These are phyloP conservation scores for Thymelicus acteon DNA, from an alignment of 2,888 invertebrate species.

Conservation along the genomic window DNA sequence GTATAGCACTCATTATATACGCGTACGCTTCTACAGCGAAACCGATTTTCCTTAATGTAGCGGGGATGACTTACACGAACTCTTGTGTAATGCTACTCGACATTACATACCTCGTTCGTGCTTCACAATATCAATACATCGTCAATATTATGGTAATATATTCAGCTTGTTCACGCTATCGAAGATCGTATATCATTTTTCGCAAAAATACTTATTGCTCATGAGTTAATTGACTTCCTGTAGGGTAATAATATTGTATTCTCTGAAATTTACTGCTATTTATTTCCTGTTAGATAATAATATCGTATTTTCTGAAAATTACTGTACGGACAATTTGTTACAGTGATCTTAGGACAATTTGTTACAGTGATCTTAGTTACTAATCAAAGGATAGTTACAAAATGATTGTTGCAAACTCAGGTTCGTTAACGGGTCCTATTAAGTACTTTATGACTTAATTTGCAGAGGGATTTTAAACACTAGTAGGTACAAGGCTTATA, in stretches of 20 bases:
- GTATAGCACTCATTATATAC: constrained; percentile 9
- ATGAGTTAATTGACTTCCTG: constrained; percentile 23
- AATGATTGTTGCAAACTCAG: too few species aligned
- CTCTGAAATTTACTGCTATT: too few species aligned
- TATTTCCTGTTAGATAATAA: too few species aligned
- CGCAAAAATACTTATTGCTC: not conserved
- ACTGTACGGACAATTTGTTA: too few species aligned
- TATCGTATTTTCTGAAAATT: too few species aligned
- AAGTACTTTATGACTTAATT: too few species aligned
- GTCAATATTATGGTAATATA: constrained; percentile 28
- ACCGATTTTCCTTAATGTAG: constrained; percentile 42
- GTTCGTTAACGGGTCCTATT: too few species aligned
- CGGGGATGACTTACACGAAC: constrained; percentile 43
- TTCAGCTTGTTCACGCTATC: constrained; percentile 16
- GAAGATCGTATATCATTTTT: constrained; percentile 2
- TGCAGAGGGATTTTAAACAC: too few species aligned
- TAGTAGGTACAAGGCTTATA: too few species aligned
- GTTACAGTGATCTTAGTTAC: too few species aligned
- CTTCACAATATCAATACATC: constrained; percentile 27
- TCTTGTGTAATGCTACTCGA: constrained; percentile 29
- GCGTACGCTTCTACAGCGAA: not conserved
- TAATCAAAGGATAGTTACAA: too few species aligned
- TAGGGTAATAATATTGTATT: not conserved
- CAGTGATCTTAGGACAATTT: too few species aligned
- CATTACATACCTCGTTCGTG: constrained; percentile 27